phyloP scores from a whole-genome alignment of 2,888 invertebrate species.

The Barypeithes pellucidus region DNA sequence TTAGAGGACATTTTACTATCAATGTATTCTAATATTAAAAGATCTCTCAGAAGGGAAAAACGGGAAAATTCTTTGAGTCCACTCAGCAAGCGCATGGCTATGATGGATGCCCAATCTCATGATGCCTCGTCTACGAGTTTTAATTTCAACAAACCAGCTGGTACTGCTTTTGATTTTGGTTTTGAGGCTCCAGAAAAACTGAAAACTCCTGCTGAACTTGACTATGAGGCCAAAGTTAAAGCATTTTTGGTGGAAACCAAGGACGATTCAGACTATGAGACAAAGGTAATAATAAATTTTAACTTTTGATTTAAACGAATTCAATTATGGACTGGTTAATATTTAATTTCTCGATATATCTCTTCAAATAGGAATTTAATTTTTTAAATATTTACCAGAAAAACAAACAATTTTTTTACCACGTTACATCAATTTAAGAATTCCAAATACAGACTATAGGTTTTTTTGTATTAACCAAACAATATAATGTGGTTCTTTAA shows the following conservation, averaged over 20 bases:
- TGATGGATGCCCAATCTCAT: slow-evolving; percentile 75
- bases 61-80: slow-evolving; percentile 83
- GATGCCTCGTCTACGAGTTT: slow-evolving; percentile 72
- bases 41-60: slow-evolving; percentile 74
- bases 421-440: too few species aligned
- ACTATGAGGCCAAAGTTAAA: slow-evolving; percentile 71
- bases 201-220: slow-evolving; percentile 58
- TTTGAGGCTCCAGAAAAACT: slow-evolving; percentile 66
- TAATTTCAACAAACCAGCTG: slow-evolving; percentile 82
- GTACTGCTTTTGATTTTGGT: slow-evolving; percentile 70
- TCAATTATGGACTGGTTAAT: too few species aligned
- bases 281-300: slow-evolving; percentile 76
- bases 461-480: too few species aligned
- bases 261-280: slow-evolving; percentile 87
- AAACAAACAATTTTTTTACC: too few species aligned
- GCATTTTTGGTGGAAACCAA: slow-evolving; percentile 84
- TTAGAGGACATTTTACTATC: background rate
- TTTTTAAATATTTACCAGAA: too few species aligned
- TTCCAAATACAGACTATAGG: too few species aligned
- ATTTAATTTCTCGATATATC: too few species aligned
- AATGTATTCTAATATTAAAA: slow-evolving; percentile 53
- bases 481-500: too few species aligned
- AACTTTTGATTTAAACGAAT: too few species aligned
- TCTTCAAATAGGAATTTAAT: too few species aligned
- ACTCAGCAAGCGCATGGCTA: slow-evolving; percentile 87